A percentile compares a stretch with the other conserved stretches of the same genome.
phyloP scores from a whole-genome alignment of 2,113 vertebrate species.

The Melanotaenia duboulayi region DNA sequence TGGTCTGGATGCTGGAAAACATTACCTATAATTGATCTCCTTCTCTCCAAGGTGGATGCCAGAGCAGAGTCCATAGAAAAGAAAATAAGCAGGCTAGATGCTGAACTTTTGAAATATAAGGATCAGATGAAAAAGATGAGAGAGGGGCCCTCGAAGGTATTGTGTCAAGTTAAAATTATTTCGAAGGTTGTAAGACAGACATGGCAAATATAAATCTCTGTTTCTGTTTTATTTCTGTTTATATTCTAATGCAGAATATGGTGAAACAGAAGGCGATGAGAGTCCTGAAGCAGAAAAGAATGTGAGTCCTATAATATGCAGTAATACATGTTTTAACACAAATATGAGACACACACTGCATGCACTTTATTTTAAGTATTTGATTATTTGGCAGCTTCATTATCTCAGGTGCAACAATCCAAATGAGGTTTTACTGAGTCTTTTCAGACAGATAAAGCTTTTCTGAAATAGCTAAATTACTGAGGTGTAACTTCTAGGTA shows the following conservation, averaged over 20 bases:
- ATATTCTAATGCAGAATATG: slow-evolving; percentile 88
- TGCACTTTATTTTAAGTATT: no score
- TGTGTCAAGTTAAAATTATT: no score
- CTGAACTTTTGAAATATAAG: slow-evolving; percentile 95
- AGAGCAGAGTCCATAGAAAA: slow-evolving; percentile 96
- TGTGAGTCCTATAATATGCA: slow-evolving; percentile 85
- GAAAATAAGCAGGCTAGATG: slow-evolving; percentile 93
- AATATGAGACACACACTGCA: no score
- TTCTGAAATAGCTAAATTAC: no score
- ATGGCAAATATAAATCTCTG: not conserved
- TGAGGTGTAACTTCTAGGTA: no score
- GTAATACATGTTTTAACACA: no score
- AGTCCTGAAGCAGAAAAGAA: slow-evolving; percentile 97
- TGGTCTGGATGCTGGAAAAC: not conserved
- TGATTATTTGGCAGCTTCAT: no score
- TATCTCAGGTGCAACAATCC: no score
- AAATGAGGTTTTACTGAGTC: no score
- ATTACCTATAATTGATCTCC: slow-evolving; percentile 1
- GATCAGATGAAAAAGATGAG: slow-evolving; percentile 99
- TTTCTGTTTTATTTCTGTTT: no score
- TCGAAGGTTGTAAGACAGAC: not conserved
- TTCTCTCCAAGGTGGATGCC: slow-evolving; percentile 87
- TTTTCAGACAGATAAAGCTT: no score
- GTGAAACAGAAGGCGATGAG: slow-evolving; percentile 98
- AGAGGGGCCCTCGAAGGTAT: slow-evolving; percentile 95